Conservation (phyloP, 2,113 vertebrate genomes). For the Spea multiplicata region DNA sequence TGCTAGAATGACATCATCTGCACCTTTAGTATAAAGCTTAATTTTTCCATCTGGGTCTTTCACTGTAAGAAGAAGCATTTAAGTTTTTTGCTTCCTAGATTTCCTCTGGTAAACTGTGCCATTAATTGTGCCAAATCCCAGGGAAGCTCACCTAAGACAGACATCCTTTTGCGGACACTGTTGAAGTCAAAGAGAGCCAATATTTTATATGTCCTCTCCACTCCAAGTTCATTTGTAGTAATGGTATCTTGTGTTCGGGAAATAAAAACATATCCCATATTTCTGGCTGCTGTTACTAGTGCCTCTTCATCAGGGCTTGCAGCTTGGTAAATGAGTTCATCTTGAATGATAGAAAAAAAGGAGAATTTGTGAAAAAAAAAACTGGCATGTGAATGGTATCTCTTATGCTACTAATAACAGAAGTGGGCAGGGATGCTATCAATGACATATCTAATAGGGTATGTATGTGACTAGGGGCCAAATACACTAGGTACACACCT, state of each 20-base stretch:
- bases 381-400: too few species aligned
- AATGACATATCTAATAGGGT: neutral
- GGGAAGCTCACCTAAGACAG: constrained; percentile 78
- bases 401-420: too few species aligned
- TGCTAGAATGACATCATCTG: constrained; percentile 82
- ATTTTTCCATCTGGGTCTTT: constrained; percentile 79
- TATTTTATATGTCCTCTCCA: constrained; percentile 70
- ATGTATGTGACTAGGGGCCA: too few species aligned
- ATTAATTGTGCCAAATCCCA: neutral
- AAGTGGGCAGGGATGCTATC: too few species aligned
- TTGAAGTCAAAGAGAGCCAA: constrained; percentile 89
- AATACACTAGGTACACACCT: too few species aligned
- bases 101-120: neutral
- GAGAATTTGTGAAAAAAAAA: neutral
- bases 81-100: neutral
- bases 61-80: constrained; percentile 63
- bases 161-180: constrained; percentile 89
- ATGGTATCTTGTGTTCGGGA: constrained; percentile 80
- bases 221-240: constrained; percentile 77
- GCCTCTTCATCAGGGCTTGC: constrained; percentile 90
- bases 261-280: constrained; percentile 83
- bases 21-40: constrained; percentile 90
- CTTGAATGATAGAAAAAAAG: constrained; percentile 55
- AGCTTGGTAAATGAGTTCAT: constrained; percentile 80
- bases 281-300: constrained; percentile 80